These are phyloP conservation scores for Diachrysia chrysitis DNA, from an alignment of 2,888 invertebrate genomes.

Conservation along the genomic window DNA sequence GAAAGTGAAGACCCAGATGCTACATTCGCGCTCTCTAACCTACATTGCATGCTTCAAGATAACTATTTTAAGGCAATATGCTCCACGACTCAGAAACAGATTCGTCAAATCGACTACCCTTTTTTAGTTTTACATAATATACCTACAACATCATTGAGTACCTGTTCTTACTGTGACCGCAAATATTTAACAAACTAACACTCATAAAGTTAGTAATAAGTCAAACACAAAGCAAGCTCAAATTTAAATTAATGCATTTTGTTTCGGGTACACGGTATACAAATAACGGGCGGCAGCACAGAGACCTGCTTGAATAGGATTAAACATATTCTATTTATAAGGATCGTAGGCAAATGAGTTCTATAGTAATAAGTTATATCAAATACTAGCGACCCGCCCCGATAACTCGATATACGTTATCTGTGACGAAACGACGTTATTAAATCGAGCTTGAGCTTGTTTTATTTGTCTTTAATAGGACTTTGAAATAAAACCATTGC, in stretches of 20 bases:
- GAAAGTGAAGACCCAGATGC: conserved; percentile 23
- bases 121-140: conserved; percentile 4
- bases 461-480: too few relatives aligned
- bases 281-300: conserved; percentile 41
- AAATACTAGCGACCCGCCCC: conserved; percentile 1
- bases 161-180: conserved; percentile 18
- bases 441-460: too few relatives aligned
- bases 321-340: conserved; percentile 52
- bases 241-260: conserved; percentile 57
- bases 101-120: conserved; percentile 3
- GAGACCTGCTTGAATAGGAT: conserved; percentile 44
- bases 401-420: too few relatives aligned
- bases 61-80: conserved; percentile 15
- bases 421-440: too few relatives aligned
- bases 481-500: too few relatives aligned
- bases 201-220: conserved; percentile 37
- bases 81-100: background rate
- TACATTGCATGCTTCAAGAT: conserved; percentile 24
- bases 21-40: conserved; percentile 11
- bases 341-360: conserved; percentile 19
- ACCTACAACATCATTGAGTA: conserved; percentile 2
- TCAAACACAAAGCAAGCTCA: conserved; percentile 48
- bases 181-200: conserved; percentile 26
- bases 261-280: conserved; percentile 30
- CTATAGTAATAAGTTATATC: conserved; percentile 13